Evolutionary conservation across 1,140 invertebrate genomes (phyloP).

Genomic region (Bombus pascuorum): DNA sequence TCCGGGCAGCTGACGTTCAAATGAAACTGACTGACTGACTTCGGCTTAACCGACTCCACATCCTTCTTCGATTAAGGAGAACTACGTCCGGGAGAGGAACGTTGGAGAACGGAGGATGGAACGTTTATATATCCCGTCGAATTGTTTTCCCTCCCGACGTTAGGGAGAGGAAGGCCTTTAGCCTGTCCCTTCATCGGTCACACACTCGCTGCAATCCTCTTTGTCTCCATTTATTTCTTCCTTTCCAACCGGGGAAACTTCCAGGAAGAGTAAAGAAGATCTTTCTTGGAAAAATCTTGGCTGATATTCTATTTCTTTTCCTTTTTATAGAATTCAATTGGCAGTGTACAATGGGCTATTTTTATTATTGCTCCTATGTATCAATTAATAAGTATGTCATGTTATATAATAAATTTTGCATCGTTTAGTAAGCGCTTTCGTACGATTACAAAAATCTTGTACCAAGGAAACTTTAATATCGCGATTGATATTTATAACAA

Average conservation of each 20-base stretch:
- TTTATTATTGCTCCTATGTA: too few relatives aligned
- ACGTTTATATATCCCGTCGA: slow-evolving; percentile 56
- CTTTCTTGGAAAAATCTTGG: too few relatives aligned
- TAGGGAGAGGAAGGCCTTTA: neutral
- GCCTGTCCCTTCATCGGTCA: neutral
- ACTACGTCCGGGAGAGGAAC: slow-evolving; percentile 78
- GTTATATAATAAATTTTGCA: too few relatives aligned
- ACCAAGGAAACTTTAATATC: too few relatives aligned
- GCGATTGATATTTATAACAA: too few relatives aligned
- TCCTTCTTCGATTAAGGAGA: slow-evolving; percentile 83
- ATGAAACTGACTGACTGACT: slow-evolving; percentile 82
- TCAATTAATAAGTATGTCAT: too few relatives aligned
- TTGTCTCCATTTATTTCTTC: neutral
- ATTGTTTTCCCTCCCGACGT: slow-evolving; percentile 53
- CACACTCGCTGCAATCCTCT: neutral
- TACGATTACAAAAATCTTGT: too few relatives aligned
- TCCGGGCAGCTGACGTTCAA: slow-evolving; percentile 83
- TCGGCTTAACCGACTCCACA: slow-evolving; percentile 83
- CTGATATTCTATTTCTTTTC: too few relatives aligned
- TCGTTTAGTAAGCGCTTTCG: too few relatives aligned
- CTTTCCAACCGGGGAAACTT: neutral
- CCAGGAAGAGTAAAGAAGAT: too few relatives aligned
- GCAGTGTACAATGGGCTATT: too few relatives aligned
- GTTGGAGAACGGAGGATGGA: slow-evolving; percentile 54
- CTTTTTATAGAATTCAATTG: too few relatives aligned